Conservation (phyloP, 2,888 invertebrate genomes). For the Sphaerophoria taeniata region DNA sequence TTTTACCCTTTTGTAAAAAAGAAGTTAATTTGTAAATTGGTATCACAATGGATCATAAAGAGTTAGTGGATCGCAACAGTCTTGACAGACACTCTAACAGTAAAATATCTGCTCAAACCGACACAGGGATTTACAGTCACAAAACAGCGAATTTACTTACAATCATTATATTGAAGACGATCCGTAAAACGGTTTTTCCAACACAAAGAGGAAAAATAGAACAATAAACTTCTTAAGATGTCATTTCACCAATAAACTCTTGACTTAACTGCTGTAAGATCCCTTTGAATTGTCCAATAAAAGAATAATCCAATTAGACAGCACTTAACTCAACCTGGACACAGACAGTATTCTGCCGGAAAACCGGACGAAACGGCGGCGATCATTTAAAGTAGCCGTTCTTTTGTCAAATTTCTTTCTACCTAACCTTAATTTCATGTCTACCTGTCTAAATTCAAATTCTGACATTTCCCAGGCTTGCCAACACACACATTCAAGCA, state of each 20-base stretch:
- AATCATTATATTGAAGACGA: too few species aligned
- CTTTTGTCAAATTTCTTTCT: neutral
- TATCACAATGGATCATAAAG: too few species aligned
- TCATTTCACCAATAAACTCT: neutral
- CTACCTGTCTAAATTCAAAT: constrained; percentile 52
- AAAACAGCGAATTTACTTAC: too few species aligned
- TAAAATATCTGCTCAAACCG: too few species aligned
- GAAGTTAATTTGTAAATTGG: too few species aligned
- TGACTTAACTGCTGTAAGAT: neutral
- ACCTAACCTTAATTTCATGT: neutral
- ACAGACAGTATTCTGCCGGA: constrained; percentile 11
- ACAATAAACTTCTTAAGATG: neutral
- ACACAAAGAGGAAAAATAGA: too few species aligned
- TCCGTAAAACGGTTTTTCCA: too few species aligned
- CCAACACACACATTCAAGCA: neutral
- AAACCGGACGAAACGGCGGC: neutral
- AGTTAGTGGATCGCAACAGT: too few species aligned
- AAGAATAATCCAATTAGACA: constrained; percentile 35
- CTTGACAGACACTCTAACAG: too few species aligned
- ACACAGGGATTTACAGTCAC: too few species aligned
- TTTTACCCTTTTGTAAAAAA: too few species aligned
- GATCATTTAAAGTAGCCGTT: constrained; percentile 2
- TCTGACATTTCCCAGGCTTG: constrained; percentile 28
- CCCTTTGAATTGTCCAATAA: neutral
- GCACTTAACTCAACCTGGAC: constrained; percentile 27